Percentiles rank a stretch among this genome's conserved stretches.
These are phyloP conservation scores for Carpatolechia fugitivella DNA, from an alignment of 2,888 invertebrate genomes.

Conservation along the genomic window DNA sequence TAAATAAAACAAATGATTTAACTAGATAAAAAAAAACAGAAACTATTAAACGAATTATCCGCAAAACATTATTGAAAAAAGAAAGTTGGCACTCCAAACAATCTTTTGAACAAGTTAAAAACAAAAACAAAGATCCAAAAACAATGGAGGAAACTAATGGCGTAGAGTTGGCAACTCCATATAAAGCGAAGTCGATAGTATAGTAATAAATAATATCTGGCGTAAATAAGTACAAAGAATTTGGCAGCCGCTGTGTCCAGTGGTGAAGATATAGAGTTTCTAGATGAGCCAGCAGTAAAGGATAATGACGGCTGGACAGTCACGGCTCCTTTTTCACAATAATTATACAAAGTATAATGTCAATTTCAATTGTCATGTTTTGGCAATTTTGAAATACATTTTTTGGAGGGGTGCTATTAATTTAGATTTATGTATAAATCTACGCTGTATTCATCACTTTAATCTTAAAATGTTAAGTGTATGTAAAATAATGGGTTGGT, in stretches of 20 bases:
- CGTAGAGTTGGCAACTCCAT: conserved; percentile 49
- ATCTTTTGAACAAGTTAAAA: conserved; percentile 35
- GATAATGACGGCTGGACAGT: too few species aligned
- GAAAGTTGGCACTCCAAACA: conserved; percentile 34
- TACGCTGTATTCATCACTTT: too few species aligned
- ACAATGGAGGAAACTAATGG: conserved; percentile 47
- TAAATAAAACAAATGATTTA: too few species aligned
- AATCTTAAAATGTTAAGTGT: too few species aligned
- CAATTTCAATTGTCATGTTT: too few species aligned
- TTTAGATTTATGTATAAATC: too few species aligned
- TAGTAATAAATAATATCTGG: conserved; percentile 63
- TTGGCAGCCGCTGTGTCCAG: conserved; percentile 68
- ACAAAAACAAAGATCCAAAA: conserved; percentile 49
- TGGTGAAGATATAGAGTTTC: conserved; percentile 31
- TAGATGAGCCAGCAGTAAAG: conserved; percentile 40
- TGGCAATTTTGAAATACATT: too few species aligned
- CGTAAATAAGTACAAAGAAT: conserved; percentile 74
- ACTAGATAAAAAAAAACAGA: too few species aligned
- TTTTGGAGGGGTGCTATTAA: too few species aligned
- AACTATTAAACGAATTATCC: neutral
- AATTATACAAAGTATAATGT: too few species aligned
- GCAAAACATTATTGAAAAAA: neutral
- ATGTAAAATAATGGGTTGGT: too few species aligned
- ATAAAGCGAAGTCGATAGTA: conserved; percentile 61
- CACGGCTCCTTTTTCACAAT: too few species aligned